A percentile compares a stretch with the other conserved stretches of the same genome.
Evolutionary conservation across 2,888 invertebrate species (phyloP).

Genomic region (Nowickia ferox): DNA sequence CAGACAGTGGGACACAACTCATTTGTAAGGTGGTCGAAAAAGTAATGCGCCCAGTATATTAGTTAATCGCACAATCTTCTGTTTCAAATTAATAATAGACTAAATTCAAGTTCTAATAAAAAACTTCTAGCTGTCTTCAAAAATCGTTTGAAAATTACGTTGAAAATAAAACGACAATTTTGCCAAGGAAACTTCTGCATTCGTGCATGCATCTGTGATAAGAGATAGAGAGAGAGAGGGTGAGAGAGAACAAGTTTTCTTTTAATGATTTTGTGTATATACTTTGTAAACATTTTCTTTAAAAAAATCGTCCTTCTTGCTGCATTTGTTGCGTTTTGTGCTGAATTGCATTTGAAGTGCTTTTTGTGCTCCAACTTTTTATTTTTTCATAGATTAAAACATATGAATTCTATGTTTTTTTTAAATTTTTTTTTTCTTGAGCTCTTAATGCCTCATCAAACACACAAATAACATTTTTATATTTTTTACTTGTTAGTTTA

Average conservation of each 20-base stretch:
- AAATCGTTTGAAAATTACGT: too few relatives aligned
- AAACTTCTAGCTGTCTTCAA: too few relatives aligned
- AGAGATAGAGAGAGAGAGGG: too few relatives aligned
- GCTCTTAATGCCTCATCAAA: slow-evolving; percentile 53
- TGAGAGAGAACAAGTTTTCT: neutral
- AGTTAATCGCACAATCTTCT: too few relatives aligned
- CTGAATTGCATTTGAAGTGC: slow-evolving; percentile 26
- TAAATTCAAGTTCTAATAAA: too few relatives aligned
- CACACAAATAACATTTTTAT: slow-evolving; percentile 51
- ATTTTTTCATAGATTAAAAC: neutral
- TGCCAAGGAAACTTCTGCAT: too few relatives aligned
- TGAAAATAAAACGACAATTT: too few relatives aligned
- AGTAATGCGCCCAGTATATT: too few relatives aligned
- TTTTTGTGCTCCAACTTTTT: slow-evolving; percentile 12
- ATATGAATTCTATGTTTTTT: neutral
- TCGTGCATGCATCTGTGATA: too few relatives aligned
- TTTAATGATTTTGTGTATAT: neutral
- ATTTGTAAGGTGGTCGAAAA: too few relatives aligned
- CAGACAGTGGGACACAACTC: too few relatives aligned
- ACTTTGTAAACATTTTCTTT: slow-evolving; percentile 23
- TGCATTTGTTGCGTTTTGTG: neutral
- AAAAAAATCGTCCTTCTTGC: slow-evolving; percentile 12
- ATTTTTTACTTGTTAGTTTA: slow-evolving; percentile 18
- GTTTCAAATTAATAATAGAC: too few relatives aligned
- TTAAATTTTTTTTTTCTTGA: slow-evolving; percentile 15